phyloP scores from a whole-genome alignment of 2,888 invertebrate genomes.

The Tetragonisca angustula region DNA sequence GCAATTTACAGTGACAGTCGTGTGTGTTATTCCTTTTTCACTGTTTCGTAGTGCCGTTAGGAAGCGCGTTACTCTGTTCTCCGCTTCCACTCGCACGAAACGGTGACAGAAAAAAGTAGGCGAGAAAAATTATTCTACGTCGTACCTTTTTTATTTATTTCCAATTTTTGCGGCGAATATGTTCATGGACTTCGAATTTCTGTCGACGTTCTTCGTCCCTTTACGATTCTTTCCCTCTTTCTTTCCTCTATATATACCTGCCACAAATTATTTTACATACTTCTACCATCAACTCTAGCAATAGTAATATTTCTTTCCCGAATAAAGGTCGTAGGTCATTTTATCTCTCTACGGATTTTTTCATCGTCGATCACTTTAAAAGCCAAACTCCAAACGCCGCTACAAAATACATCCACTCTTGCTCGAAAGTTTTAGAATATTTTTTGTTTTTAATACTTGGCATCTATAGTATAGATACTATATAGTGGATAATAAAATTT shows the following conservation, averaged over 20 bases:
- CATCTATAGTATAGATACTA: too few relatives aligned
- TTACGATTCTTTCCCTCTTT: neutral
- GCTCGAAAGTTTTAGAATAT: too few relatives aligned
- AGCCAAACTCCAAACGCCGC: neutral
- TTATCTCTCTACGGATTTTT: neutral
- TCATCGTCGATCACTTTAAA: neutral
- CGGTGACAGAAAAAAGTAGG: neutral
- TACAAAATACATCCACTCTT: neutral
- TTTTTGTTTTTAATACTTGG: too few relatives aligned
- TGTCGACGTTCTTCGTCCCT: neutral
- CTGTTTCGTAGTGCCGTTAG: neutral
- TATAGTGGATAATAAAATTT: too few relatives aligned
- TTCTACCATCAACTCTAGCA: neutral
- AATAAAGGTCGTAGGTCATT: neutral
- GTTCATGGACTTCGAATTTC: conserved; percentile 11
- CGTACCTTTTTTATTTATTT: conserved; percentile 26
- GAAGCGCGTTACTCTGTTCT: conserved; percentile 8
- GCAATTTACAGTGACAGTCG: neutral
- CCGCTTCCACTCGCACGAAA: conserved; percentile 7
- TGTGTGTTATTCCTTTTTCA: neutral
- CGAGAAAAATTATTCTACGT: conserved; percentile 29
- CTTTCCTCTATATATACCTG: neutral
- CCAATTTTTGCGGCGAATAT: conserved; percentile 17
- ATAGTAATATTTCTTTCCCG: neutral
- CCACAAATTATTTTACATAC: neutral